Conservation (phyloP, 2,113 vertebrate genomes). For the Pongo abelii region DNA sequence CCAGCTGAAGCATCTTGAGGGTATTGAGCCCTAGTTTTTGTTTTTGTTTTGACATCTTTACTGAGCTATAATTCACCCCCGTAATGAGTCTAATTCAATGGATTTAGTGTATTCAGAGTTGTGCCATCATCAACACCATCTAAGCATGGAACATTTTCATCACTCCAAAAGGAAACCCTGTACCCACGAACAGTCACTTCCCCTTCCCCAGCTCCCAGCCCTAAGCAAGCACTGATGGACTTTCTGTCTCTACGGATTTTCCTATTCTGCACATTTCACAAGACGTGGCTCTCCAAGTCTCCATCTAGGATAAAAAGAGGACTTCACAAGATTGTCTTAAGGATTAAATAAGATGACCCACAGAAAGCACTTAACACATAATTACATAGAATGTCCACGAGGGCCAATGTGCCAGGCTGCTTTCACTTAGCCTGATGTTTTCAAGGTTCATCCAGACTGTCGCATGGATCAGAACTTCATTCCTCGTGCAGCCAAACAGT, state of each 20-base stretch:
- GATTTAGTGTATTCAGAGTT: too few species aligned
- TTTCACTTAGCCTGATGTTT: too few species aligned
- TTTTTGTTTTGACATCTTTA: background rate
- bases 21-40: too few species aligned
- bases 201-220: background rate
- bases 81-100: background rate
- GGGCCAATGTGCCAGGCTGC: accelerated
- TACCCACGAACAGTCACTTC: accelerated
- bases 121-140: accelerated
- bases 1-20: background rate
- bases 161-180: background rate
- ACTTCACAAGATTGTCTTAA: too few species aligned
- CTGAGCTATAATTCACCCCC: background rate
- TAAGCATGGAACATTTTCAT: too few species aligned
- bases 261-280: background rate
- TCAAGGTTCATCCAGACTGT: accelerated
- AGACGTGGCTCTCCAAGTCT: background rate
- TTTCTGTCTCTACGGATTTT: background rate
- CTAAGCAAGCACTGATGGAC: too few species aligned
- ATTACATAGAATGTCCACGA: accelerated
- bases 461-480: background rate
- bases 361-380: accelerated
- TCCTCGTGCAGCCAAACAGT: too few species aligned
- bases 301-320: background rate
- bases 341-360: background rate